Evolutionary conservation across 1,140 invertebrate genomes (phyloP).

Genomic region (Rhagoletis zephyria): DNA sequence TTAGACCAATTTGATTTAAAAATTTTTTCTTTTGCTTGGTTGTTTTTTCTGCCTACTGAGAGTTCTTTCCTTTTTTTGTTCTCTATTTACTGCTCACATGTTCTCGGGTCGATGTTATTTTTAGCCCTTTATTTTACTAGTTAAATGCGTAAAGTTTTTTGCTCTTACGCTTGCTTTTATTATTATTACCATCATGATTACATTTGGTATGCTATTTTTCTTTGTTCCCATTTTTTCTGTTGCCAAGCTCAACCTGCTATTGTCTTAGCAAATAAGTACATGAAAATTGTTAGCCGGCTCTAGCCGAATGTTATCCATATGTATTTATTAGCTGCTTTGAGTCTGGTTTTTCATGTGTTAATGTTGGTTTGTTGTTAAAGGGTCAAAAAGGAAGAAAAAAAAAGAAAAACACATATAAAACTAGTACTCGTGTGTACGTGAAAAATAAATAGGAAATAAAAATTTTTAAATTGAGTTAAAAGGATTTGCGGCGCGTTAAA

Average conservation of each 20-base stretch:
- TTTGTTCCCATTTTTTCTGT: neutral
- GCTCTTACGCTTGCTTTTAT: slow-evolving; percentile 35
- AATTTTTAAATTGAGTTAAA: slow-evolving; percentile 36
- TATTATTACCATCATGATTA: slow-evolving; percentile 48
- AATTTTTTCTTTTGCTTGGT: neutral
- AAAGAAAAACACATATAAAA: neutral
- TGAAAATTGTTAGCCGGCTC: neutral
- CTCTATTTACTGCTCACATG: slow-evolving; percentile 17
- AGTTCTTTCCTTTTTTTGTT: neutral
- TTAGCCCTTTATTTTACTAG: neutral
- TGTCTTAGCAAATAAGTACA: slow-evolving; percentile 26
- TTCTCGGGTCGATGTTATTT: slow-evolving; percentile 19
- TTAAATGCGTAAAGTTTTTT: neutral
- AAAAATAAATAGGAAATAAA: slow-evolving; percentile 24
- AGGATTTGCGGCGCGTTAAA: slow-evolving; percentile 30
- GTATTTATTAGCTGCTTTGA: neutral
- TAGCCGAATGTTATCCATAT: neutral
- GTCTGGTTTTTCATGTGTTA: neutral
- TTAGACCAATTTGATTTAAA: neutral
- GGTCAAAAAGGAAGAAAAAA: neutral
- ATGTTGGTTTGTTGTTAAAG: neutral
- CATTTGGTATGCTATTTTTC: neutral
- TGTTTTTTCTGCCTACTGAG: neutral
- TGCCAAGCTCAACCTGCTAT: neutral
- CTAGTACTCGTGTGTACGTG: neutral